Evolutionary conservation across 2,888 invertebrate genomes (phyloP), one percentile per base, ranked within the genome.

Genomic region (Melolontha melolontha): DNA sequence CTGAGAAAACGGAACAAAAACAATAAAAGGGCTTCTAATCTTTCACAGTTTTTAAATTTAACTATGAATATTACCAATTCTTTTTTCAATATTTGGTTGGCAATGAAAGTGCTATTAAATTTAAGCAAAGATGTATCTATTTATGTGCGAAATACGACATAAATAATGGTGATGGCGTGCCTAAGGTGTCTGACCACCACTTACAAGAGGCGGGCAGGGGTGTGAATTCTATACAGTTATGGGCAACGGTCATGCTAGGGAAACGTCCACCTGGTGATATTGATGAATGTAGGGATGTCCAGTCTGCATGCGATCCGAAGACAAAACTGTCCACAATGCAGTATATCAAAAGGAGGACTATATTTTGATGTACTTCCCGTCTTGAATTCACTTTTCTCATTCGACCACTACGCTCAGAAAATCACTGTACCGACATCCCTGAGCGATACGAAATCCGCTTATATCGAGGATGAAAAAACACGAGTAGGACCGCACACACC

Each of bases 201-300:
- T 76, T 76, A 76, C 72, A 67, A 64, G 72, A 74, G 76, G 76
- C 76, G 76, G 75, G 62, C 67, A 70, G 74, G 73, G 75, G 75
- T 74, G 75, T 75, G 72, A 72, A 72, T 70, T 71, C 72, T 71
- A 73, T 71, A 73, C 67, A 67, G 73, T 73, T 76, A 78, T 78
- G 74, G 73, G 71, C 73, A 67, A 69, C 70, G 74, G 74, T 74
- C 78, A 78, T 77, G 78, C 78, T 77, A 76, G 76, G 75, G 76
- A 76, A 76, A 71, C 67, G 65, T 68, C 70, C 76, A 76, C 75
- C 76, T 76, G 75, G 71, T 63, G 62, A 66, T 70, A 72, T 70
- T 72, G 72, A 72, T 72, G 70, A 71, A 74, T 74, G 70, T 59
- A 50, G 40, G 57, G 49, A 54, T 64, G 50, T 42, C 66, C 39